A percentile compares a stretch with the other conserved stretches of the same genome.
Evolutionary conservation across 2,888 invertebrate species (phyloP).

Genomic region (Sialis fuliginosa): DNA sequence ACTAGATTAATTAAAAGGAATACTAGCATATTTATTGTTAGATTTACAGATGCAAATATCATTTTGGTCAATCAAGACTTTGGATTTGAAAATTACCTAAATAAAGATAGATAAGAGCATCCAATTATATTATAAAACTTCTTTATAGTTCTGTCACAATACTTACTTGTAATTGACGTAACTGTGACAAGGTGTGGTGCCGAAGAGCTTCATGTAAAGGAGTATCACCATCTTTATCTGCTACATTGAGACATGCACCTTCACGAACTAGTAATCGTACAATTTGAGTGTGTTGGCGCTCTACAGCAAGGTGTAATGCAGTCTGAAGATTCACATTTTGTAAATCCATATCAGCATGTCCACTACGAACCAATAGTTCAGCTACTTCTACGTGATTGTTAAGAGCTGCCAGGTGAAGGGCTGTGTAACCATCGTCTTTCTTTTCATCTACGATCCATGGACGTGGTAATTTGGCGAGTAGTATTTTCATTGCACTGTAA

Average conservation of each 20-base stretch:
- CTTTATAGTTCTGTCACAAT: no score
- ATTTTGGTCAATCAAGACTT: no score
- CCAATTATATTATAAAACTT: no score
- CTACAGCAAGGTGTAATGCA: constrained; percentile 85
- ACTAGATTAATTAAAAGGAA: no score
- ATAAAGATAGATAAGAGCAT: no score
- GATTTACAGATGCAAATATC: no score
- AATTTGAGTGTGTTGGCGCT: constrained; percentile 94
- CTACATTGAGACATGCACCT: constrained; percentile 84
- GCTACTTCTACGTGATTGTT: constrained; percentile 97
- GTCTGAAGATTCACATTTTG: constrained; percentile 94
- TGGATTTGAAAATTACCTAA: no score
- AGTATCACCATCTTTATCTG: constrained; percentile 94
- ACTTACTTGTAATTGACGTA: constrained; percentile 63
- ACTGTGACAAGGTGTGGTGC: constrained; percentile 89
- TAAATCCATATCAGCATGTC: constrained; percentile 84
- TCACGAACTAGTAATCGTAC: constrained; percentile 84
- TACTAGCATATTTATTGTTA: no score
- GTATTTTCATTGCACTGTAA: constrained; percentile 87
- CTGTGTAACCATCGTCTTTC: constrained; percentile 96
- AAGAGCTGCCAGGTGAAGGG: constrained; percentile 84
- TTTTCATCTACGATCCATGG: constrained; percentile 98
- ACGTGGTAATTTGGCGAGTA: constrained; percentile 79
- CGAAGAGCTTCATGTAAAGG: constrained; percentile 77
- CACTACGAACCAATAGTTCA: constrained; percentile 69